A percentile compares a stretch with the other conserved stretches of the same genome.
These are phyloP conservation scores for Drosophila recens DNA, from an alignment of 2,888 invertebrate species.

Conservation along the genomic window DNA sequence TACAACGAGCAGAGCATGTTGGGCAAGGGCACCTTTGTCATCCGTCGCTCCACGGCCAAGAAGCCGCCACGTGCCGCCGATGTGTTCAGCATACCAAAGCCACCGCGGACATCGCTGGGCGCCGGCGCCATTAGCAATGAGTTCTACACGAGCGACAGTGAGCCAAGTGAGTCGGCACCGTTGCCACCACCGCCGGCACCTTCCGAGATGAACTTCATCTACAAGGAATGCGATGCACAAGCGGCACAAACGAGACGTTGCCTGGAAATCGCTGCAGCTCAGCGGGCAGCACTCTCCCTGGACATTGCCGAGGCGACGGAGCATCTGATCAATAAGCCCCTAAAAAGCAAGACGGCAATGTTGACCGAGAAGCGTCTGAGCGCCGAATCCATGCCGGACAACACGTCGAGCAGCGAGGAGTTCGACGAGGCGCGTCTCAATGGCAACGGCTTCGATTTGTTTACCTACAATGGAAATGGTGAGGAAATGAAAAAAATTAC, in stretches of 20 bases:
- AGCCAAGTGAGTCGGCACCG: conserved; percentile 66
- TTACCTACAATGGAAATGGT: conserved; percentile 66
- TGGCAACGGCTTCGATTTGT: conserved; percentile 71
- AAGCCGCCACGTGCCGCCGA: conserved; percentile 76
- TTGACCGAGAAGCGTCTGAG: conserved; percentile 69
- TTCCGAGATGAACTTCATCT: conserved; percentile 82
- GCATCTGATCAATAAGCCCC: conserved; percentile 56
- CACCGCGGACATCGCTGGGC: conserved; percentile 57
- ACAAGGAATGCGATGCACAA: conserved; percentile 86
- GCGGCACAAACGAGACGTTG: conserved; percentile 89
- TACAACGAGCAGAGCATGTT: conserved; percentile 85
- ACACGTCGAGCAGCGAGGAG: conserved; percentile 75
- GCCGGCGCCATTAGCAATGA: conserved; percentile 71
- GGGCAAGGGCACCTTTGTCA: conserved; percentile 91
- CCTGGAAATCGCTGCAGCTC: conserved; percentile 89
- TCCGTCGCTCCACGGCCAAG: conserved; percentile 86
- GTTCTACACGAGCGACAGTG: conserved; percentile 76
- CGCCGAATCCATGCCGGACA: conserved; percentile 75
- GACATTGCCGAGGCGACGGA: conserved; percentile 70
- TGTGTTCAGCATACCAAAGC: conserved; percentile 72
- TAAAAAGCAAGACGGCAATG: conserved; percentile 73
- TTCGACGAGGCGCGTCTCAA: conserved; percentile 72
- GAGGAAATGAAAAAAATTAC: background rate
- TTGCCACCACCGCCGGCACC: conserved; percentile 55
- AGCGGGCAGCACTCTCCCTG: conserved; percentile 83